These are phyloP conservation scores for Amorpha juglandis DNA, from an alignment of 2,888 invertebrate species.

Conservation along the genomic window DNA sequence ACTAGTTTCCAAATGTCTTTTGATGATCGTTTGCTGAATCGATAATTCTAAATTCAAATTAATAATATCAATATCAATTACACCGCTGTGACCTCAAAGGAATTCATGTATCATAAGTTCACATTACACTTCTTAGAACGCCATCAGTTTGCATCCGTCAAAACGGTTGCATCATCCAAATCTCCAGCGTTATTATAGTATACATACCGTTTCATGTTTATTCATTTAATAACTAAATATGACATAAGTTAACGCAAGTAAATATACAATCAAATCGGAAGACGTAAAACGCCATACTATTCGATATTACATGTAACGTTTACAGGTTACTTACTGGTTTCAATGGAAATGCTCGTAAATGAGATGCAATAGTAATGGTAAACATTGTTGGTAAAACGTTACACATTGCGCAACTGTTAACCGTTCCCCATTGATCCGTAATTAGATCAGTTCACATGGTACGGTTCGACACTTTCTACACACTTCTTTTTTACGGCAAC, in stretches of 20 bases:
- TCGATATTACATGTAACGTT: background rate
- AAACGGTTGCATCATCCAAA: constrained; percentile 12
- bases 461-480: constrained; percentile 43
- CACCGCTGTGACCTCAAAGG: background rate
- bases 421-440: constrained; percentile 46
- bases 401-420: constrained; percentile 41
- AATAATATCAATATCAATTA: background rate
- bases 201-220: background rate
- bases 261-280: background rate
- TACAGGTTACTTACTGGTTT: background rate
- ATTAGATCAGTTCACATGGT: constrained; percentile 65
- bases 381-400: constrained; percentile 44
- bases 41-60: too few species aligned
- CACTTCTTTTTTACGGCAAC: constrained; percentile 28
- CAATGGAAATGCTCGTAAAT: constrained; percentile 28
- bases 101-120: background rate
- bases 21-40: too few species aligned
- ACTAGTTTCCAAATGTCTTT: too few species aligned
- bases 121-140: constrained; percentile 1
- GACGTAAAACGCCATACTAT: background rate
- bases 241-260: background rate
- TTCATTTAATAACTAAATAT: constrained; percentile 1
- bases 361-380: constrained; percentile 30
- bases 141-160: background rate
- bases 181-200: background rate